phyloP scores from a whole-genome alignment of 2,113 vertebrate species.

The Nycticorax nycticorax region DNA sequence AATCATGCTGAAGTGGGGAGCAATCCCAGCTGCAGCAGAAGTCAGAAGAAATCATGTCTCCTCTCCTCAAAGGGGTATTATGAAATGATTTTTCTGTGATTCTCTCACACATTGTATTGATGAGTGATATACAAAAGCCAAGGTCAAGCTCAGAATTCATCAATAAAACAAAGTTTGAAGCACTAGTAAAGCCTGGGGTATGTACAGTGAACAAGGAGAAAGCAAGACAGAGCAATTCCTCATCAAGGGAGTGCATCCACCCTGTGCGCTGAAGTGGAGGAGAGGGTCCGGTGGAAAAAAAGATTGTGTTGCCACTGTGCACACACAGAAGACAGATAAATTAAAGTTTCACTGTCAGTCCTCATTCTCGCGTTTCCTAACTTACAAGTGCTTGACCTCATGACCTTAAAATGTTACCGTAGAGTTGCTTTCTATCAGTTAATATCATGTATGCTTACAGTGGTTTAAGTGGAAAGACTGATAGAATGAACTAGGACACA shows the following conservation, averaged over 20 bases:
- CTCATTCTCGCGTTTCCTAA: background rate
- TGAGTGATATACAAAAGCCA: background rate
- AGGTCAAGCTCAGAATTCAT: background rate
- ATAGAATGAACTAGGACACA: background rate
- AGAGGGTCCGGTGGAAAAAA: background rate
- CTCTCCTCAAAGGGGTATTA: background rate
- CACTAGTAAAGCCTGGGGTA: background rate
- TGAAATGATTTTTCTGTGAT: background rate
- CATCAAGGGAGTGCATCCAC: background rate
- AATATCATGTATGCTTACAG: background rate
- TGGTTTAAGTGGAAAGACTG: background rate
- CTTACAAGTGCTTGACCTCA: background rate
- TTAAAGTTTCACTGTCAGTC: background rate
- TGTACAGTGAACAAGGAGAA: background rate
- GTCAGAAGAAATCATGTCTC: background rate
- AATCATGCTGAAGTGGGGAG: background rate
- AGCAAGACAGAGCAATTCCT: background rate
- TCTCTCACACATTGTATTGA: background rate
- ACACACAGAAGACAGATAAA: background rate
- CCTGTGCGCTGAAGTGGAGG: background rate
- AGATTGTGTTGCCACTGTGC: background rate
- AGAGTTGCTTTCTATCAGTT: background rate
- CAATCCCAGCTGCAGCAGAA: background rate
- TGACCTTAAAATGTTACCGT: background rate
- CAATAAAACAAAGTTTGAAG: background rate